Evolutionary conservation across 2,113 vertebrate genomes (phyloP).

Genomic region (Podarcis raffonei): DNA sequence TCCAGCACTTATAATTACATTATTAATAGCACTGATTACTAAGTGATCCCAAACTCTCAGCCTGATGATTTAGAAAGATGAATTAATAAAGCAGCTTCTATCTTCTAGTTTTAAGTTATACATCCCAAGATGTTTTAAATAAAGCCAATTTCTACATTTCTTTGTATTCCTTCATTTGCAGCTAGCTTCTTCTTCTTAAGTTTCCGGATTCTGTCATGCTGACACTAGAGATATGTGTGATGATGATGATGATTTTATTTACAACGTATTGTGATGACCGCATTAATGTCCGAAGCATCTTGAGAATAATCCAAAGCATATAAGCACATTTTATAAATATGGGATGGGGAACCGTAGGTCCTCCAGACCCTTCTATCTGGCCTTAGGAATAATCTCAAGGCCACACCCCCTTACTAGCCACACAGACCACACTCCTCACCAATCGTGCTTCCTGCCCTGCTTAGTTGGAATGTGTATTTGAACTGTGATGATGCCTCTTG

Average conservation of each 20-base stretch:
- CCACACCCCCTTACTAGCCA: no score
- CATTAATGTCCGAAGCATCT: neutral
- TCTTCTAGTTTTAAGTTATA: slow-evolving; percentile 46
- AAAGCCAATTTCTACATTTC: slow-evolving; percentile 41
- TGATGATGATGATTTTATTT: neutral
- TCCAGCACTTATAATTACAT: slow-evolving; percentile 37
- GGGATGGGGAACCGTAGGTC: neutral
- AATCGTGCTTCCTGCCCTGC: no score
- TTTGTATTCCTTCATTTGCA: slow-evolving; percentile 33
- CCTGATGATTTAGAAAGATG: slow-evolving; percentile 11
- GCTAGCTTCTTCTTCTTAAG: neutral
- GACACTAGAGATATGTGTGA: neutral
- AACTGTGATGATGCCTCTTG: no score
- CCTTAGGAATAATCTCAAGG: no score
- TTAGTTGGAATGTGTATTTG: no score
- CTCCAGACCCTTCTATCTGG: neutral
- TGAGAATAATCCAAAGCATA: neutral
- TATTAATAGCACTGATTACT: slow-evolving; percentile 51
- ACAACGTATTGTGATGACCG: neutral
- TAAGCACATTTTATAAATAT: neutral
- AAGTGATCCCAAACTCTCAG: slow-evolving; percentile 21
- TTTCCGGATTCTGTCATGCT: neutral
- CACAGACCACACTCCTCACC: no score
- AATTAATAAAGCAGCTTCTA: slow-evolving; percentile 47
- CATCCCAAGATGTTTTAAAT: slow-evolving; percentile 33